Conservation (phyloP, 2,797 vertebrate species). For the Cossypha dichroa region DNA sequence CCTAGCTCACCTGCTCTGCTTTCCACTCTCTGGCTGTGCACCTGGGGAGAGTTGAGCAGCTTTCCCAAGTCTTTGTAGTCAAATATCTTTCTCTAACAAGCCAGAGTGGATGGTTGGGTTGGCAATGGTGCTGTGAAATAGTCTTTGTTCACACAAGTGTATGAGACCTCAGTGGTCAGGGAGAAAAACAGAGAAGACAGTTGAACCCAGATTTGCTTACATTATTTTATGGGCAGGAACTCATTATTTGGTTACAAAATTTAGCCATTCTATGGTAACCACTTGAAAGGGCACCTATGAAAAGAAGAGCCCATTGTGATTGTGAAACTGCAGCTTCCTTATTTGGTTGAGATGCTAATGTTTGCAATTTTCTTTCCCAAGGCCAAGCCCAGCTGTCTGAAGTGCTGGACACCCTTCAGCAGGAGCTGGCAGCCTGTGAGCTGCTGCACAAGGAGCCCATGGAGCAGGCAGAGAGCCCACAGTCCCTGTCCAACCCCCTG, state of each 20-base stretch:
- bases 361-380: conserved; percentile 41
- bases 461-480: conserved; percentile 72
- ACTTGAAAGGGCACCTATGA: background rate
- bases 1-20: background rate
- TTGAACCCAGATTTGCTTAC: background rate
- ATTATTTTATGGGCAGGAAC: background rate
- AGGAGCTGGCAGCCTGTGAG: conserved; percentile 85
- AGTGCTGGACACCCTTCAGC: conserved; percentile 86
- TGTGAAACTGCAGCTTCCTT: background rate
- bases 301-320: background rate
- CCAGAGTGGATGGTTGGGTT: background rate
- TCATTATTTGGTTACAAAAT: background rate
- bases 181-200: background rate
- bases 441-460: conserved; percentile 76
- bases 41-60: background rate
- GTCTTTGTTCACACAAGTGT: background rate
- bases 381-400: conserved; percentile 84
- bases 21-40: background rate
- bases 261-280: background rate
- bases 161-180: background rate
- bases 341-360: background rate
- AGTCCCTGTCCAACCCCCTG: conserved; percentile 75
- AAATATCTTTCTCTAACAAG: background rate
- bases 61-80: background rate
- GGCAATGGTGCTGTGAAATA: background rate